These are phyloP conservation scores for Scomber scombrus DNA, from an alignment of 2,113 vertebrate species.

Conservation along the genomic window DNA sequence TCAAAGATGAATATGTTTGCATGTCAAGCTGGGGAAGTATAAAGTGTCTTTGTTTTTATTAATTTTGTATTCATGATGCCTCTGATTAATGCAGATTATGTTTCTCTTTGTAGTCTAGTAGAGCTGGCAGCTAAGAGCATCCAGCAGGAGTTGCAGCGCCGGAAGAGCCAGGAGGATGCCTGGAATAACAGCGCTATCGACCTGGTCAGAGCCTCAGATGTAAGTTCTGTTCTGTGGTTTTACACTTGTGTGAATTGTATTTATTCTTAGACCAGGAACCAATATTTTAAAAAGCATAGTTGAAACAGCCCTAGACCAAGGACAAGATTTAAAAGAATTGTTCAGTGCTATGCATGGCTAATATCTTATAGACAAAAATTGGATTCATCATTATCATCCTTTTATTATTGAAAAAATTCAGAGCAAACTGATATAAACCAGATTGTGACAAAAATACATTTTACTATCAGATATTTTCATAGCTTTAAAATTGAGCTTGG, in stretches of 20 bases:
- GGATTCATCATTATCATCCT: too few species aligned
- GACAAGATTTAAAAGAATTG: too few species aligned
- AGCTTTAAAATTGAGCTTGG: neutral
- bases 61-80: too few species aligned
- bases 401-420: neutral
- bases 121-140: conserved; percentile 92
- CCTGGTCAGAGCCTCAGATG: conserved; percentile 94
- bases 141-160: conserved; percentile 88
- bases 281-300: too few species aligned
- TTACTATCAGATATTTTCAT: neutral
- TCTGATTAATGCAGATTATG: conserved; percentile 1
- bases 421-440: neutral
- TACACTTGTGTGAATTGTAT: too few species aligned
- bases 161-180: conserved; percentile 91
- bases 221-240: conserved; percentile 73
- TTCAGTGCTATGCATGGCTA: too few species aligned
- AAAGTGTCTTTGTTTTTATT: neutral
- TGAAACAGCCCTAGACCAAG: neutral
- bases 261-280: too few species aligned
- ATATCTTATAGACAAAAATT: too few species aligned
- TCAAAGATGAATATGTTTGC: neutral
- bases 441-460: neutral
- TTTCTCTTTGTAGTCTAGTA: conserved; percentile 87
- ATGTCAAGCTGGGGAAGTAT: neutral
- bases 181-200: conserved; percentile 96